Conservation (phyloP, 2,113 vertebrate species). For the Sitta europaea region DNA sequence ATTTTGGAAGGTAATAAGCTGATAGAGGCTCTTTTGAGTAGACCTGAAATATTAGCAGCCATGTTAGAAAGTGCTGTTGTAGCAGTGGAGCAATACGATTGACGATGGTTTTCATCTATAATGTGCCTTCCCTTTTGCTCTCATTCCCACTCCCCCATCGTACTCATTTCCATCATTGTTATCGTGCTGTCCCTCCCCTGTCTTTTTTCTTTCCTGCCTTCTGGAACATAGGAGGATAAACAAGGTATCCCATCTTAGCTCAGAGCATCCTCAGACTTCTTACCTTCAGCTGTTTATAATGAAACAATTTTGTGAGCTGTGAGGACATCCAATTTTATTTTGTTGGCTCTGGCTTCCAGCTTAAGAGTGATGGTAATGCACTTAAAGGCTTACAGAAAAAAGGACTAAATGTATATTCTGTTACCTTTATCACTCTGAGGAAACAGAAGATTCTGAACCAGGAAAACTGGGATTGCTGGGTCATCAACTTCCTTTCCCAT, state of each 20-base stretch:
- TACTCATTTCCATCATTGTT: neutral
- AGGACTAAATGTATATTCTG: neutral
- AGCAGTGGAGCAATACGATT: neutral
- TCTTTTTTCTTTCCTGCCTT: neutral
- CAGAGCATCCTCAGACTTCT: neutral
- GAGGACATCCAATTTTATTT: neutral
- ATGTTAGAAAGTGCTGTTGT: neutral
- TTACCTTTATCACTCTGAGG: neutral
- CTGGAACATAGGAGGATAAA: neutral
- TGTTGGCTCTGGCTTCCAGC: neutral
- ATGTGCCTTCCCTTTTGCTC: neutral
- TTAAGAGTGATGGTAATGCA: neutral
- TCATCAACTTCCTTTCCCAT: neutral
- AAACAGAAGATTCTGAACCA: neutral
- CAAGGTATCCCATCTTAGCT: neutral
- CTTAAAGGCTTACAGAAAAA: neutral
- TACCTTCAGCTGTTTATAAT: neutral
- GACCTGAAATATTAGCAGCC: neutral
- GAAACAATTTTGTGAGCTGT: neutral
- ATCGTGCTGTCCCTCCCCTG: rapidly evolving
- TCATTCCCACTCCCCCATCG: neutral
- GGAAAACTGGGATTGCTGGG: neutral
- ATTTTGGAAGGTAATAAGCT: neutral
- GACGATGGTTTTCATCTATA: neutral
- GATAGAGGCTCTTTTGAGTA: neutral